A percentile compares a stretch with the other conserved stretches of the same genome.
phyloP scores from a whole-genome alignment of 2,888 invertebrate genomes.

The Podabrus alpinus region DNA sequence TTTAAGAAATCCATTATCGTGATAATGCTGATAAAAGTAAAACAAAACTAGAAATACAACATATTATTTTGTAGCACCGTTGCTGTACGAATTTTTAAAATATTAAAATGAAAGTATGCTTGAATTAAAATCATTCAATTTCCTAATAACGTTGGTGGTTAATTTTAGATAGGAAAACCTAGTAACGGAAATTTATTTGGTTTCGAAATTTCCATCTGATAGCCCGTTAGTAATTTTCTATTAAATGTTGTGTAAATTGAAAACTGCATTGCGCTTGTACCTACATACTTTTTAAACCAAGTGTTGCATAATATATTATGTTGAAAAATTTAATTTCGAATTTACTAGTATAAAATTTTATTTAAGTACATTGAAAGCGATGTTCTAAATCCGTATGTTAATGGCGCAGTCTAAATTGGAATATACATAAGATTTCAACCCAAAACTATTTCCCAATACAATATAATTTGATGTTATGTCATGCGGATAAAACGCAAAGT shows the following conservation, averaged over 20 bases:
- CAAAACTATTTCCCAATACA: background rate
- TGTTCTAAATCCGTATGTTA: background rate
- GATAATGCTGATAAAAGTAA: background rate
- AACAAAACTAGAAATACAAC: background rate
- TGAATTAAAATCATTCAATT: background rate
- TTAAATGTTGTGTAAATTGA: background rate
- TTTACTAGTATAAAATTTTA: background rate
- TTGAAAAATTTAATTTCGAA: background rate
- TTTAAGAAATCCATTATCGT: background rate
- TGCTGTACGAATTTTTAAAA: background rate
- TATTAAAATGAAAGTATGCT: background rate
- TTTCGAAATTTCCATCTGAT: background rate
- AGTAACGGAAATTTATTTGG: constrained; percentile 2
- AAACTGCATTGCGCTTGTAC: background rate
- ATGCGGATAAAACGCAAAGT: background rate
- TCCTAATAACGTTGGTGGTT: background rate
- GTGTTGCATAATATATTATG: background rate
- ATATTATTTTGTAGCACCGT: too few species aligned
- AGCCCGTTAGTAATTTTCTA: background rate
- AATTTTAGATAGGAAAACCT: constrained; percentile 1
- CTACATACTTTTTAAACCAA: background rate
- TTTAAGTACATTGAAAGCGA: background rate
- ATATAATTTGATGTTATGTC: background rate
- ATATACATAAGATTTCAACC: background rate
- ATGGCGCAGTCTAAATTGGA: background rate